A percentile compares a stretch with the other conserved stretches of the same genome.
Conservation (phyloP, 2,113 vertebrate species). For the Macroglossus sobrinus region DNA sequence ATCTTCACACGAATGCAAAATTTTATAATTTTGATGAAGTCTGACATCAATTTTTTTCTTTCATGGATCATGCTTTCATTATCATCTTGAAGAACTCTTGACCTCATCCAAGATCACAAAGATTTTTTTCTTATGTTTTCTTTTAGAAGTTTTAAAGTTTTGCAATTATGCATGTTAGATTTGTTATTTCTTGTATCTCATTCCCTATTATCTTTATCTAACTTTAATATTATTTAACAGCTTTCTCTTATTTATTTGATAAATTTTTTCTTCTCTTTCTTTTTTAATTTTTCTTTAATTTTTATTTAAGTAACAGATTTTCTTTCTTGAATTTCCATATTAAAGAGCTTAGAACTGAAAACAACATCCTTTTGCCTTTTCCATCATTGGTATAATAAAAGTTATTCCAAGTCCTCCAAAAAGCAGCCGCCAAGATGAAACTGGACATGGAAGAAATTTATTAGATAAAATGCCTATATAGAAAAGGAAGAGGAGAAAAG, state of each 20-base stretch:
- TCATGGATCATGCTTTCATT: neutral
- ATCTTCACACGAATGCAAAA: neutral
- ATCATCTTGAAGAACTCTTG: neutral
- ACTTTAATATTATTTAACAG: neutral
- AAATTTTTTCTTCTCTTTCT: neutral
- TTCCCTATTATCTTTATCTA: neutral
- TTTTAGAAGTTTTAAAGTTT: slow-evolving; percentile 3
- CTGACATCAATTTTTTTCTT: neutral
- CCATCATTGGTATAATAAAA: neutral
- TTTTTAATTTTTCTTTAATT: neutral
- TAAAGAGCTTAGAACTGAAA: neutral
- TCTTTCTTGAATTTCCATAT: neutral
- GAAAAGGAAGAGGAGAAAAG: neutral
- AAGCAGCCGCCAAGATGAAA: neutral
- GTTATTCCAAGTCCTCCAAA: neutral
- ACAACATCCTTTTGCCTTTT: neutral
- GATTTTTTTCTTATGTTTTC: neutral
- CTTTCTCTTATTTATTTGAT: neutral
- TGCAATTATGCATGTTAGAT: neutral
- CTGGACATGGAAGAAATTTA: neutral
- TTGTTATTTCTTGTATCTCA: neutral
- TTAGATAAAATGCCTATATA: neutral
- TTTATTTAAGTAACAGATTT: neutral
- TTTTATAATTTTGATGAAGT: neutral
- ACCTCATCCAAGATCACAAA: neutral